Base-by-base conservation (phyloP, 1,140 invertebrate genomes). In the Homalodisca vitripennis region DNA sequence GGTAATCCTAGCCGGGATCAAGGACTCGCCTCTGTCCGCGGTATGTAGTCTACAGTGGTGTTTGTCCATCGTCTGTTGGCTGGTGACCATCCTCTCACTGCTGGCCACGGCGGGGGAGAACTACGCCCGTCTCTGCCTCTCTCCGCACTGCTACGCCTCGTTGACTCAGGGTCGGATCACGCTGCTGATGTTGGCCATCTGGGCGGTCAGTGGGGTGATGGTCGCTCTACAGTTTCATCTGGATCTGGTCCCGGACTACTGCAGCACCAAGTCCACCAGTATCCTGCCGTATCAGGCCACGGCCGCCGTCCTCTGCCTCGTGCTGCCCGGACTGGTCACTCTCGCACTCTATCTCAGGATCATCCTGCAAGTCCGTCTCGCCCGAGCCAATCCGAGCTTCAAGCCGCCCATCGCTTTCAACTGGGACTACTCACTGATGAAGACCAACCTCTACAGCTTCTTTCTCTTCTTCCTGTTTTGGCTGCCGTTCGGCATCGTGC, bases 31-130 rank as follows among this genome's bases (percentile, higher is more conserved):
- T n/a, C 76, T 79, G 1, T 26, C 14, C 3, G 85, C 89, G 0
- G 68, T 69, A 1, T 92, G 90, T 78, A 79, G 82, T 65, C 84
- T 85, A 46, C 83, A 90, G 65, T 89, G 89, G 83, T 85, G 86
- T 67, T 76, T 90, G 6, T 85, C 86, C 34, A 80, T 85, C 1
- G 82, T 89, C 20, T 88, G 85, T 71, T 83, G 89, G 32, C 82
- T 90, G 64, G 88, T 89, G 14, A 83, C 85, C 30, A 84, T 89
- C 69, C 74, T 88, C n/a, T 86, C 86, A 32, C 79, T 88, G 31
- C 82, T 86, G 60, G 82, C 85, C 22, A 84, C 88, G 12, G 86
- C 88, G 0, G 77, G 79, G 1, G 89, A 91, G 77, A 86, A 85
- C 71, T 88, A 87, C 74, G 79, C 82, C 62, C 80, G 86, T 67